Base-by-base conservation (phyloP, 2,113 vertebrate species). In the Hyla sarda region DNA sequence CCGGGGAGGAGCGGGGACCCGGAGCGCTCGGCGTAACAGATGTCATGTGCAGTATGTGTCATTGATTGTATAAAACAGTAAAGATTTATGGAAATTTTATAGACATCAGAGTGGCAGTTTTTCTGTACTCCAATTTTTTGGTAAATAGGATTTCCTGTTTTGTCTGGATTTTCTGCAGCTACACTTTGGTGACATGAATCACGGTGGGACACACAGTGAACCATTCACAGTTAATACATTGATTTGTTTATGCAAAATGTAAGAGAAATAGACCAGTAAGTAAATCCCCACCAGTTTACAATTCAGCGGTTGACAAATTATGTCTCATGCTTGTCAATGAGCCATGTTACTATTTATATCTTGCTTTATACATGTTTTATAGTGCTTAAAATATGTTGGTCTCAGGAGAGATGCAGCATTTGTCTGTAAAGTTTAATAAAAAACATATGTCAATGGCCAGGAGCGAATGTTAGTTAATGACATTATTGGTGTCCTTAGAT, bases 371-470 rank as follows among this genome's bases (percentile, higher is more conserved):
- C 19, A 32, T 0, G 16, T 52, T 50, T 30, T 17, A 9, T 75
- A 48, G 13, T 52, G 17, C 16, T 30, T 30, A 16, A 52, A 52
- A 30, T 3, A 10, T 69, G 25, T 41, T 60, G 16, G 28, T 54
- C 76, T 19, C 52, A 13, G 30, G 52, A 56, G 76, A 58, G 9
- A 34, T 34, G 37, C 32, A 54, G 1, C 54, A 52, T 56, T 23
- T 78, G 52, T 79, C 2, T 60, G 12, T 79, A 30, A 52, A 23
- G 10, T 60, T 11, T 60, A 79, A 60, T 79, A 54, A 17, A 23
- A 79, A 79, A 79, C 32, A 60, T 58, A 16, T 60, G 54, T 60
- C 76, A 79, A 60, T n/a, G 32, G 54, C 54, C 23, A 41, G 32
- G 37, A 79, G 23, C 34, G 14, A 77, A n/a, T 37, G 76, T 41